These are phyloP conservation scores for Archivesica marissinica DNA, from an alignment of 1,140 invertebrate species.

Conservation along the genomic window DNA sequence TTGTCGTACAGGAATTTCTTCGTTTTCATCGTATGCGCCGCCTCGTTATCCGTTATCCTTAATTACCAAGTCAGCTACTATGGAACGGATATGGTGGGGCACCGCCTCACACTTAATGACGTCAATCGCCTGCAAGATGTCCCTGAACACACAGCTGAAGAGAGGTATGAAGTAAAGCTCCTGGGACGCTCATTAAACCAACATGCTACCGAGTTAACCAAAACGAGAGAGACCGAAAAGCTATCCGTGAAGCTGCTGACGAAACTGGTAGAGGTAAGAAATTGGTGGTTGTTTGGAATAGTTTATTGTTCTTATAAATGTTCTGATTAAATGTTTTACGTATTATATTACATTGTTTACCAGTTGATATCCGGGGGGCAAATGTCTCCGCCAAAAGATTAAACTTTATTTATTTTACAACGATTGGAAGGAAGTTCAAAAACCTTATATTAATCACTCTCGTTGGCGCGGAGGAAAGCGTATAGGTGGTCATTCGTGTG, in stretches of 20 bases:
- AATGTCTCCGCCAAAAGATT: no score
- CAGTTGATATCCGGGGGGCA: no score
- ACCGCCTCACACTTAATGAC: not conserved
- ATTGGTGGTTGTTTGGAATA: not conserved
- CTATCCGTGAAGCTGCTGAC: not conserved
- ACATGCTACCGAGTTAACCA: not conserved
- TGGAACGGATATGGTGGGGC: not conserved
- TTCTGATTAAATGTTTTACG: no score
- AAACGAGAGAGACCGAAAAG: not conserved
- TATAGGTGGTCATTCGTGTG: no score
- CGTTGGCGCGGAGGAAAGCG: no score
- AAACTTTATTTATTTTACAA: no score
- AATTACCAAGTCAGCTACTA: conserved; percentile 30
- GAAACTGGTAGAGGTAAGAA: not conserved
- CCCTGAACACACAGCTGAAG: not conserved
- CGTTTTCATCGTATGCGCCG: not conserved
- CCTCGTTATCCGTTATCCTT: not conserved
- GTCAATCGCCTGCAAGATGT: not conserved
- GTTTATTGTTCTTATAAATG: no score
- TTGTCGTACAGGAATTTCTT: not conserved
- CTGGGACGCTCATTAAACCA: conserved; percentile 23
- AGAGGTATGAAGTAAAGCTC: not conserved
- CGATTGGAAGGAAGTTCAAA: no score
- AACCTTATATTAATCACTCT: no score
- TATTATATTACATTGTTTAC: no score